Base-by-base conservation (phyloP, 2,113 vertebrate genomes). In the Gorsachius goisagi region DNA sequence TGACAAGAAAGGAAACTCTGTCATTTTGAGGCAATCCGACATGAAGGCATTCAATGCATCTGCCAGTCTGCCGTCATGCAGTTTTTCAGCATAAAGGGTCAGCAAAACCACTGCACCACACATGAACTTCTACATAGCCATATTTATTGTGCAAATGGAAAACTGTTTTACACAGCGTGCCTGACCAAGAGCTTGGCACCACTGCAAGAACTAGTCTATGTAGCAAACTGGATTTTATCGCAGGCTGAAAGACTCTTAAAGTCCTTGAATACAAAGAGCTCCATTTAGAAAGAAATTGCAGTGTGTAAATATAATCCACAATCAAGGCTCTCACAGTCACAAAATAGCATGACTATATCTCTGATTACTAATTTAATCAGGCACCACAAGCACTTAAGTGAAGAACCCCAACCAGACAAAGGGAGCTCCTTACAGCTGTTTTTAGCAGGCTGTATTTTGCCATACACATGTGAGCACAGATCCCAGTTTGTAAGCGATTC, bases 301-400 rank as follows among this genome's bases (percentile, higher is more conserved):
- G 97, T 98, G 97, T 98, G 94, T 97, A 97, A 97, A 97, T 97
- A 97, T 97, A 98, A 98, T 97, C 97, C 97, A 98, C 97, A 98
- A 98, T 97, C 97, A 98, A 98, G 96, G 89, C 96, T 97, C 97
- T 98, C 95, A 96, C 95, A 97, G 97, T 97, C 97, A 97, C 89
- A 95, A 98, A 97, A 96, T 47, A 97, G 97, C 97, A 97, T 88
- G 96, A 97, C 97, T 96, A 85, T 93, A 94, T 97, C 85, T 95
- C 95, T 98, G 98, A 97, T 97, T 96, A 90, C 95, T 97, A 97
- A 98, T 97, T 98, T 96, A 98, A 98, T 98, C 97, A 97, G 95
- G 81, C 92, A 97, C 89, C 76, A 87, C 90, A 97, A 98, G 96
- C 88, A 95, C 93, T 96, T 96, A 91, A 94, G 63, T 93, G 89